A percentile compares a stretch with the other conserved stretches of the same genome.
Conservation (phyloP, 53 echinoderm and acorn worm species). For the Echinarachnius parma region DNA sequence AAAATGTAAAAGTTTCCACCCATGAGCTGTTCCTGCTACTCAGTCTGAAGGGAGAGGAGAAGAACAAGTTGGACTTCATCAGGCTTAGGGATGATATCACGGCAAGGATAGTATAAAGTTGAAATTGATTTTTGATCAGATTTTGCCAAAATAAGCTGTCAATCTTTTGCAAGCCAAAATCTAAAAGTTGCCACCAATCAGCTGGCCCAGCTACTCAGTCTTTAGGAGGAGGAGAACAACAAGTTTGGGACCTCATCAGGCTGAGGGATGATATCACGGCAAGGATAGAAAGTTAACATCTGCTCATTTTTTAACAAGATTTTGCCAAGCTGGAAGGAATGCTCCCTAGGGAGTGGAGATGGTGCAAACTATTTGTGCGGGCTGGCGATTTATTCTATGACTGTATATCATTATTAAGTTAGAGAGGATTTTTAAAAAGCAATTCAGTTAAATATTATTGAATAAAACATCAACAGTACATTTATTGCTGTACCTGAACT, state of each 20-base stretch:
- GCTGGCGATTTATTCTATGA: no score
- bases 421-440: slow-evolving; percentile 36
- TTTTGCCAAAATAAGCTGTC: no score
- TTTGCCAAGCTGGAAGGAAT: neutral
- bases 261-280: neutral
- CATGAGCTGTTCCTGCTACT: slow-evolving; percentile 47
- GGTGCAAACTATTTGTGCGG: no score
- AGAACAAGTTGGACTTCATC: slow-evolving; percentile 42
- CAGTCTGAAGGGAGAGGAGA: slow-evolving; percentile 27
- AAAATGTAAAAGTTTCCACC: neutral
- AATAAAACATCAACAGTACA: no score
- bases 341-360: slow-evolving; percentile 10
- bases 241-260: slow-evolving; percentile 42
- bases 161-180: neutral
- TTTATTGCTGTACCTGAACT: no score
- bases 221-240: slow-evolving; percentile 26
- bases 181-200: slow-evolving; percentile 2
- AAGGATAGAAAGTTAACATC: neutral
- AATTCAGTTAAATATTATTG: slow-evolving; percentile 5
- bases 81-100: neutral
- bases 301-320: neutral
- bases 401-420: slow-evolving; percentile 41
- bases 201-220: slow-evolving; percentile 47
- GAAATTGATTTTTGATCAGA: slow-evolving; percentile 1
- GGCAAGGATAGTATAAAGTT: neutral